Evolutionary conservation across 2,888 invertebrate species (phyloP).

Genomic region (Tineola bisselliella): DNA sequence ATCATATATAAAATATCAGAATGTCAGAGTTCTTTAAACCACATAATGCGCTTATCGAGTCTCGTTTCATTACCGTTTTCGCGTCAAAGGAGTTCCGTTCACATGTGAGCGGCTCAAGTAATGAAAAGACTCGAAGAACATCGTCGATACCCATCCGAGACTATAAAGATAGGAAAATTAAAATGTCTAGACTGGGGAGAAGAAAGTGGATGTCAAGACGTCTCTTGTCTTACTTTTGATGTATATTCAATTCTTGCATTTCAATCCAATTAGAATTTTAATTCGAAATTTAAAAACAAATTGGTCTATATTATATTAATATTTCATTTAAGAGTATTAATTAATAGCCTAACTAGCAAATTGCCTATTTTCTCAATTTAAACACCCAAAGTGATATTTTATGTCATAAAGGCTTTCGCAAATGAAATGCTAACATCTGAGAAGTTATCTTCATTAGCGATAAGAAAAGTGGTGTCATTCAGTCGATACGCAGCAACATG

Average conservation of each 20-base stretch:
- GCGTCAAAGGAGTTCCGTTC: constrained; percentile 51
- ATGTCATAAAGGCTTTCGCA: constrained; percentile 5
- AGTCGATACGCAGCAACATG: constrained; percentile 56
- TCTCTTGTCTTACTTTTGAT: not conserved
- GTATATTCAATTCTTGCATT: not conserved
- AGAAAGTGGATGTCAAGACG: not conserved
- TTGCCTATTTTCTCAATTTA: not conserved
- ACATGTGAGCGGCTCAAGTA: constrained; percentile 45
- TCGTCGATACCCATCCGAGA: constrained; percentile 41
- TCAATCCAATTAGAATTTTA: not conserved
- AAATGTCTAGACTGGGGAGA: constrained; percentile 57
- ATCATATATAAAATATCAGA: constrained; percentile 8
- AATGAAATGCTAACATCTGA: constrained; percentile 46
- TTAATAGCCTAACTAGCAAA: not conserved
- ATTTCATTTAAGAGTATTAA: not conserved
- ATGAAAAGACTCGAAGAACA: constrained; percentile 46
- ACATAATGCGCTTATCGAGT: constrained; percentile 40
- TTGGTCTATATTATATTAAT: no score
- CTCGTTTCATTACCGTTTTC: constrained; percentile 46
- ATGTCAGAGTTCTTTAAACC: constrained; percentile 22
- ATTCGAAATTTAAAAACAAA: no score
- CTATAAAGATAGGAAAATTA: constrained; percentile 58
- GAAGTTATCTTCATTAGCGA: constrained; percentile 66
- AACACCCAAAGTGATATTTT: not conserved
- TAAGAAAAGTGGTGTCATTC: constrained; percentile 67